phyloP scores from a whole-genome alignment of 2,888 invertebrate genomes.

The Tetropium fuscum region DNA sequence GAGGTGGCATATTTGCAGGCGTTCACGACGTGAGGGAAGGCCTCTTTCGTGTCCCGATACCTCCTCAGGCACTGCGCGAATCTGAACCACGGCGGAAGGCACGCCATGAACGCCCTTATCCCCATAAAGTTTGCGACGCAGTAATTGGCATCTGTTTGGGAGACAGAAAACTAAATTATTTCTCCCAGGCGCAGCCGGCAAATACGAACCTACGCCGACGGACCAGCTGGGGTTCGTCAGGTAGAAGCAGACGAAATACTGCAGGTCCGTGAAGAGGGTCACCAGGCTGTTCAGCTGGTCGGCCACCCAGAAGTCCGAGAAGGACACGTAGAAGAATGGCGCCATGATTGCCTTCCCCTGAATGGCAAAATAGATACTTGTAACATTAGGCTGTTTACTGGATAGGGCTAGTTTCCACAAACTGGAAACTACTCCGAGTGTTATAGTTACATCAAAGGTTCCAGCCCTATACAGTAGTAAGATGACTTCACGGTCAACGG shows the following conservation, averaged over 20 bases:
- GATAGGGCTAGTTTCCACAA: too few species aligned
- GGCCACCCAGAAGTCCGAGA: conserved; percentile 99
- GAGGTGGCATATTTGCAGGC: conserved; percentile 99
- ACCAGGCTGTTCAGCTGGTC: conserved; percentile 96
- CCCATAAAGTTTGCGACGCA: conserved; percentile 80
- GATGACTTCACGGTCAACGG: too few species aligned
- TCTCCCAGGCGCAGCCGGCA: neutral
- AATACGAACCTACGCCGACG: conserved; percentile 69
- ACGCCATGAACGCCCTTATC: conserved; percentile 86
- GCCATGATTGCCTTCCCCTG: conserved; percentile 89
- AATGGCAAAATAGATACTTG: too few species aligned
- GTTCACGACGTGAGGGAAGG: conserved; percentile 96
- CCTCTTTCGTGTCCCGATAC: conserved; percentile 93
- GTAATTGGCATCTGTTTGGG: conserved; percentile 71
- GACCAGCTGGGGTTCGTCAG: conserved; percentile 82
- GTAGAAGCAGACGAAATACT: conserved; percentile 95
- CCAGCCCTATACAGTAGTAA: too few species aligned
- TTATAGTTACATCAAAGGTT: too few species aligned
- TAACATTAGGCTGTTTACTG: too few species aligned
- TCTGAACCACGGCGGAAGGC: conserved; percentile 97
- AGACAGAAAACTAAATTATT: neutral
- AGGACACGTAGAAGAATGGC: conserved; percentile 93
- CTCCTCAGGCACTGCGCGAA: conserved; percentile 97
- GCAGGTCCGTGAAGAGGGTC: conserved; percentile 91
- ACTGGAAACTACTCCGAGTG: too few species aligned